Percentiles rank a stretch among this genome's conserved stretches.
These are phyloP conservation scores for Conistra vaccinii DNA, from an alignment of 2,888 invertebrate genomes.

Conservation along the genomic window DNA sequence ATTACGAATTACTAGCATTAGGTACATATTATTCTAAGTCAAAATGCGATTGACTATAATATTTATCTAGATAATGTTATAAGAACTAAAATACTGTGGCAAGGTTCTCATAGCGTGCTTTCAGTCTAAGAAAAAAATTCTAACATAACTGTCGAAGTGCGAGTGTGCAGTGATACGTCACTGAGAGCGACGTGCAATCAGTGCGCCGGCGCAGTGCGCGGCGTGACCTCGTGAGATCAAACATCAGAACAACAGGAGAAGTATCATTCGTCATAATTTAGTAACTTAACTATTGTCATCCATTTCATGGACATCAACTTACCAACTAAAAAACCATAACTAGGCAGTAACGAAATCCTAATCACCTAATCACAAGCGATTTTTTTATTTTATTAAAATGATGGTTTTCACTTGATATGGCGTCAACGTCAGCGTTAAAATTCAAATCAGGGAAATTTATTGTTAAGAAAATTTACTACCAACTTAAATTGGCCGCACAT, in stretches of 20 bases:
- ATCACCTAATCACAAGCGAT: conserved; percentile 72
- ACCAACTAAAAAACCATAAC: conserved; percentile 70
- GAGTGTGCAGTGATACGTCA: conserved; percentile 65
- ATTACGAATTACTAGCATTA: conserved; percentile 33
- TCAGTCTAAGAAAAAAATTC: conserved; percentile 58
- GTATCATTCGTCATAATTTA: conserved; percentile 76
- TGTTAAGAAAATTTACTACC: neutral
- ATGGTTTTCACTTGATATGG: conserved; percentile 73
- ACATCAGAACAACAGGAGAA: conserved; percentile 67
- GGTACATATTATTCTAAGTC: conserved; percentile 42
- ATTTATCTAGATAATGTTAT: conserved; percentile 54
- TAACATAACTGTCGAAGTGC: conserved; percentile 52
- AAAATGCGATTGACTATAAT: conserved; percentile 52
- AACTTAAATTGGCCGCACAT: neutral
- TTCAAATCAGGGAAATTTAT: neutral
- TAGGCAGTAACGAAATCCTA: conserved; percentile 74
- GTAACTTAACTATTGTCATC: conserved; percentile 79
- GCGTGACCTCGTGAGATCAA: conserved; percentile 71
- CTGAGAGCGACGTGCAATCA: conserved; percentile 56
- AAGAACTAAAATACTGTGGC: conserved; percentile 72
- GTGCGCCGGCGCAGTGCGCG: conserved; percentile 47
- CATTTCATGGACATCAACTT: conserved; percentile 83
- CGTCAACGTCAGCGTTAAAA: conserved; percentile 67
- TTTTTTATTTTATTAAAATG: conserved; percentile 65
- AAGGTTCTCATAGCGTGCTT: conserved; percentile 68